Evolutionary conservation across 1,140 invertebrate species (phyloP), one percentile per base, ranked within the genome.

Genomic region (Macrosteles quadrilineatus): DNA sequence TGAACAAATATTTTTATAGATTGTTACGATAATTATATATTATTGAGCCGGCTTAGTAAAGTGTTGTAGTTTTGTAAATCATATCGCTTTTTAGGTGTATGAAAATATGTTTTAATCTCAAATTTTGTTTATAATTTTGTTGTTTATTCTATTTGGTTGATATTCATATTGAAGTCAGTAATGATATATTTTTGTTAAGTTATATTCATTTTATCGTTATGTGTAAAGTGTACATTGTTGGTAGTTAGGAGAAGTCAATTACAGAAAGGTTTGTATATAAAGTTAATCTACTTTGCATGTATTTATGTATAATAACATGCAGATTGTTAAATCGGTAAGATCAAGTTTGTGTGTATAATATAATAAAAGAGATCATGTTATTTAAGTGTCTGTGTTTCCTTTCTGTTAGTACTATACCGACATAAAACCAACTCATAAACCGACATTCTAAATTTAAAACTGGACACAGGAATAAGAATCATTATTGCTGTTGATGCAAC

Each of bases 101-200:
- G 12, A 29, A 59, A 14, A 59, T 27, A 59, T 29, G 27, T 59
- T 59, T 59, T 59, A 50, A 59, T 59, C 55, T 11, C 25, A 21
- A 59, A 59, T 59, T 59, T 29, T 59, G 55, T 59, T 59, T 27
- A 59, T 59, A 59, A 29, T 36, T 27, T 59, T 59, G 55, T 50
- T 50, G 47, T 59, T 59, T 27, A 59, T 59, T 59, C 27, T 59
- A 59, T 59, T 59, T 29, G 55, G 55, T 59, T 59, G 55, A 30
- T 4, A 59, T 27, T 30, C 6, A 29, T 59, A 59, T 36, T 36
- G 25, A 59, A 23, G 21, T 50, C 55, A 59, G 55, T 59, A 25
- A 59, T 21, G 12, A 59, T 59, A 59, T 59, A 14, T 59, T 59
- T 23, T 59, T 30, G 55, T 59, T 59, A 29, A 59, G 55, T 59